These are phyloP conservation scores for Oryzias javanicus DNA, from an alignment of 2,113 vertebrate genomes.

Conservation along the genomic window DNA sequence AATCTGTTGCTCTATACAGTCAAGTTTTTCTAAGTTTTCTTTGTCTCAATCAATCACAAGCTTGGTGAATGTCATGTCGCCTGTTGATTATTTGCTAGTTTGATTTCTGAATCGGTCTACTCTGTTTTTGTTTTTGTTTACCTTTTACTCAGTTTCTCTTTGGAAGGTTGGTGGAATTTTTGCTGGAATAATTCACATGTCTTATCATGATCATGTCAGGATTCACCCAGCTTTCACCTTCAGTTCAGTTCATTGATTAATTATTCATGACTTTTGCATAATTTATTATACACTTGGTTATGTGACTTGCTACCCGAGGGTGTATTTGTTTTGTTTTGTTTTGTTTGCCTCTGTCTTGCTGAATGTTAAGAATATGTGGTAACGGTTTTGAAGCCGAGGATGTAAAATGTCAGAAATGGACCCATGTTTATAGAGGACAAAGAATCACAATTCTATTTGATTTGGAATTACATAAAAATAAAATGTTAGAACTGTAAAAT, in stretches of 20 bases:
- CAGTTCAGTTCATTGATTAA: slow-evolving; percentile 54
- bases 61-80: too few relatives aligned
- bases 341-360: slow-evolving; percentile 53
- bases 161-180: neutral
- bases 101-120: too few relatives aligned
- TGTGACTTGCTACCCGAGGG: slow-evolving; percentile 54
- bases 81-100: too few relatives aligned
- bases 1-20: too few relatives aligned
- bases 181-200: slow-evolving; percentile 16
- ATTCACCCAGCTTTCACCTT: slow-evolving; percentile 42
- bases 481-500: too few relatives aligned
- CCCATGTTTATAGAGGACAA: slow-evolving; percentile 17
- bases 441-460: neutral
- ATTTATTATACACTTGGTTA: slow-evolving; percentile 66
- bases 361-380: slow-evolving; percentile 33
- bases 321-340: slow-evolving; percentile 58
- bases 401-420: slow-evolving; percentile 38
- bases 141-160: too few relatives aligned
- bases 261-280: slow-evolving; percentile 67
- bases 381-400: slow-evolving; percentile 31
- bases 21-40: too few relatives aligned
- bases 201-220: slow-evolving; percentile 44
- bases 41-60: too few relatives aligned
- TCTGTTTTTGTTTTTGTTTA: too few relatives aligned
- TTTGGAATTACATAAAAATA: too few relatives aligned